These are phyloP conservation scores for Solea solea DNA, from an alignment of 2,113 vertebrate genomes.

Conservation along the genomic window DNA sequence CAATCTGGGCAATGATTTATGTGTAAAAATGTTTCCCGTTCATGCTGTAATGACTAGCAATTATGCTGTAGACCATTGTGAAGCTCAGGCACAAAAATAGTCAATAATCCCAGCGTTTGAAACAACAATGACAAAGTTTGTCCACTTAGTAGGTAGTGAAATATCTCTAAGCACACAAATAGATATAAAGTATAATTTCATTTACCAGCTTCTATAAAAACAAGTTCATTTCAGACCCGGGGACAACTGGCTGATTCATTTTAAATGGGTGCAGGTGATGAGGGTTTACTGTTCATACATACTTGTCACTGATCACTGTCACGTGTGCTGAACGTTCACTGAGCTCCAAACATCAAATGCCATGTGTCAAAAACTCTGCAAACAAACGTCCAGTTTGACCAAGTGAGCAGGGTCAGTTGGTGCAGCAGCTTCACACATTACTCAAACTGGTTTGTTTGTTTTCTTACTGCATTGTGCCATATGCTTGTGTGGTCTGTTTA, in stretches of 20 bases:
- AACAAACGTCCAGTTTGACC: background rate
- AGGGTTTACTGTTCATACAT: too few relatives aligned
- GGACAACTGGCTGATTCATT: background rate
- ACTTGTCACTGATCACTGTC: background rate
- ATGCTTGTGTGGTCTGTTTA: constrained; percentile 7
- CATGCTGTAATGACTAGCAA: constrained; percentile 4
- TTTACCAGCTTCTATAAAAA: background rate
- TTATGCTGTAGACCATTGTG: background rate
- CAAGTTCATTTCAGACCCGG: background rate
- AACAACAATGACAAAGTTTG: background rate
- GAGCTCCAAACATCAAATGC: constrained; percentile 7
- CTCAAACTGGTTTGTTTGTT: background rate
- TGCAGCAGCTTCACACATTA: background rate
- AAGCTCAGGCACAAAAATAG: background rate
- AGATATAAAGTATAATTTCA: background rate
- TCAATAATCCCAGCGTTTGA: background rate
- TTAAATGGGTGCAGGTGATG: too few relatives aligned
- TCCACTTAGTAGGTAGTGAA: background rate
- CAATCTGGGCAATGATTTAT: background rate
- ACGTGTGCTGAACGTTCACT: background rate
- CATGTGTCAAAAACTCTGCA: constrained; percentile 1
- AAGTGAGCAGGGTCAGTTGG: background rate
- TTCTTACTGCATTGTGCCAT: background rate
- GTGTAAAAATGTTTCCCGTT: background rate
- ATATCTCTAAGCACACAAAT: background rate